Evolutionary conservation across 2,888 invertebrate species (phyloP).

Genomic region (Frankliniella intonsa): DNA sequence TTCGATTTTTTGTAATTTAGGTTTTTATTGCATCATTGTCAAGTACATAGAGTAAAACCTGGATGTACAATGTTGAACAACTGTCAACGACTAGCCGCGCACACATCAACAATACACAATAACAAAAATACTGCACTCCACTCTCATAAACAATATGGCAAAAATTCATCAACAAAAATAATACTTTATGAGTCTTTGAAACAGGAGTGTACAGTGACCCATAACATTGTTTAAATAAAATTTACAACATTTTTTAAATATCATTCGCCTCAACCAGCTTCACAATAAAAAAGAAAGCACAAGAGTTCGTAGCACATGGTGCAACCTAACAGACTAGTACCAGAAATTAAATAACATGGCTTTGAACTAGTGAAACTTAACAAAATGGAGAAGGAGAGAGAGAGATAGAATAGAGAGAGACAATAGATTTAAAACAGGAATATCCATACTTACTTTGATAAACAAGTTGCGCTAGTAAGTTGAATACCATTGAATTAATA

Average conservation of each 20-base stretch:
- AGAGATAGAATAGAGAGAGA: conserved; percentile 3
- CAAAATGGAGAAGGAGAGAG: neutral
- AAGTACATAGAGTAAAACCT: conserved; percentile 14
- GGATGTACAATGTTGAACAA: conserved; percentile 5
- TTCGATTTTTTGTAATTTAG: neutral
- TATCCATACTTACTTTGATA: neutral
- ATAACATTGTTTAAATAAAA: neutral
- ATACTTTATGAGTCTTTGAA: neutral
- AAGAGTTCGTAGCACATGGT: neutral
- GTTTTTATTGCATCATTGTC: conserved; percentile 14
- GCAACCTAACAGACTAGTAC: neutral
- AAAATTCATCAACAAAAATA: conserved; percentile 17
- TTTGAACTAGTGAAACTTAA: conserved; percentile 7
- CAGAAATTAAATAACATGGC: conserved; percentile 10
- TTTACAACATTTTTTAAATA: neutral
- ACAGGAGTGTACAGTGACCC: conserved; percentile 18
- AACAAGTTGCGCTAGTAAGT: neutral
- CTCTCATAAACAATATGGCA: conserved; percentile 14
- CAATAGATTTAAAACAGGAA: neutral
- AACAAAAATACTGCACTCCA: conserved; percentile 25
- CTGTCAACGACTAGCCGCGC: conserved; percentile 14
- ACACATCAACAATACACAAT: conserved; percentile 22
- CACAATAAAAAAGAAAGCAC: conserved; percentile 3
- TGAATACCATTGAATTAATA: neutral
- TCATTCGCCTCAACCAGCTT: conserved; percentile 11